Evolutionary conservation across 2,113 vertebrate species (phyloP).

Genomic region (Bubo scandiacus): DNA sequence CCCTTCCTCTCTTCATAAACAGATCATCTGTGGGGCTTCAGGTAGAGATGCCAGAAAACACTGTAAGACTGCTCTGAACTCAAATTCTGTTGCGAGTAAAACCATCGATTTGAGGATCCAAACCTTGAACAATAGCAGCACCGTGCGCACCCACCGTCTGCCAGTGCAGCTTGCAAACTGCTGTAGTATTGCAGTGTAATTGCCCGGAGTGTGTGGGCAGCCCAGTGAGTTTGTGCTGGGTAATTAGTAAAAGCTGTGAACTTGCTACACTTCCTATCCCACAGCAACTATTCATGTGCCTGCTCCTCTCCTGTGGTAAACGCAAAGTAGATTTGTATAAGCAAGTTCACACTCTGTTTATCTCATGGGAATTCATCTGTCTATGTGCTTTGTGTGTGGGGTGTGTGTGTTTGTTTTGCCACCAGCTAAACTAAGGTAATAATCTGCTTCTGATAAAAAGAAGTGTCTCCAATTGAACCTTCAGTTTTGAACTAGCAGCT

Average conservation of each 20-base stretch:
- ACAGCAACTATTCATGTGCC: background rate
- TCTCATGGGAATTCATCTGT: background rate
- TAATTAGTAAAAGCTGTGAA: conserved; percentile 13
- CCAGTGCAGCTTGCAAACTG: fast-evolving
- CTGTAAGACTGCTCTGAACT: background rate
- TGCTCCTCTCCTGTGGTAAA: background rate
- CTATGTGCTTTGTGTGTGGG: background rate
- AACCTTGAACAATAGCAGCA: background rate
- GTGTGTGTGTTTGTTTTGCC: background rate
- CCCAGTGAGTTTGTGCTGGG: background rate
- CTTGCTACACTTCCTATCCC: background rate
- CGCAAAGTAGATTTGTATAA: background rate
- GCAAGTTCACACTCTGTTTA: background rate
- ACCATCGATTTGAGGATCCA: background rate
- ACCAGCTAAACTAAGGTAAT: background rate
- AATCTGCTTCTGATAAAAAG: background rate
- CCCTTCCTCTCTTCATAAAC: conserved; percentile 24
- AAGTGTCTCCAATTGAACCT: background rate
- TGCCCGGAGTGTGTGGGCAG: background rate
- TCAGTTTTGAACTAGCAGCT: background rate
- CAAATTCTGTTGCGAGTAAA: fast-evolving
- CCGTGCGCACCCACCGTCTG: fast-evolving
- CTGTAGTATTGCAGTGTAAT: background rate
- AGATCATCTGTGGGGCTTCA: background rate
- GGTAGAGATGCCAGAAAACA: background rate